Conservation (phyloP, 2,888 invertebrate genomes). For the Mycalesis mineus region DNA sequence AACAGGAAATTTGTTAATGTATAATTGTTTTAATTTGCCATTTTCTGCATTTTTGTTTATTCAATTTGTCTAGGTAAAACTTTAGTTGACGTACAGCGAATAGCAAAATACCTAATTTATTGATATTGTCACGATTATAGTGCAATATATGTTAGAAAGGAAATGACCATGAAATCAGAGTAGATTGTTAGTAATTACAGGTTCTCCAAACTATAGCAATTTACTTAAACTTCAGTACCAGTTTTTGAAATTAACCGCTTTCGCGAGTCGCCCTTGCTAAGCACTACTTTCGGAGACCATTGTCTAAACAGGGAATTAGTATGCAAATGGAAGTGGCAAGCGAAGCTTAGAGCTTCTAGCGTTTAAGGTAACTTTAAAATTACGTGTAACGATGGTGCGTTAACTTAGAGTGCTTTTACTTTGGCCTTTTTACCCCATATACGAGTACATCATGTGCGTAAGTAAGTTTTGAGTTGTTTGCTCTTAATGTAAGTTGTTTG, state of each 20-base stretch:
- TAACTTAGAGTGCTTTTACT: slow-evolving; percentile 2
- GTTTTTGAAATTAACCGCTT: background rate
- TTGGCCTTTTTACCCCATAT: background rate
- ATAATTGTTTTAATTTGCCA: too few species aligned
- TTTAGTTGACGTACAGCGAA: too few species aligned
- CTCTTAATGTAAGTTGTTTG: too few species aligned
- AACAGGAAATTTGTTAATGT: too few species aligned
- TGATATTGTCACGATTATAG: too few species aligned
- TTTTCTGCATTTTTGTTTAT: too few species aligned
- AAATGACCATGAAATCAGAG: too few species aligned
- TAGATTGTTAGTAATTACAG: background rate
- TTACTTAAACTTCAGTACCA: background rate
- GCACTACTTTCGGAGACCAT: background rate
- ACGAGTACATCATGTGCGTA: too few species aligned
- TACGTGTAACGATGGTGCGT: background rate
- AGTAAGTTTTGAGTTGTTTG: too few species aligned
- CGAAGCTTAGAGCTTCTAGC: background rate
- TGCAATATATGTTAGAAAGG: too few species aligned
- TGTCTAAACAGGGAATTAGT: slow-evolving; percentile 2
- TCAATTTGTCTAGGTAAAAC: too few species aligned
- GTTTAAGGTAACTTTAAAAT: slow-evolving; percentile 1
- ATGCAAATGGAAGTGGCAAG: slow-evolving; percentile 2
- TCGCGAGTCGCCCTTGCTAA: background rate
- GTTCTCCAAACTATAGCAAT: background rate
- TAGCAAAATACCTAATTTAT: background rate